Evolutionary conservation across 2,113 vertebrate species (phyloP).

Genomic region (Actenoides hombroni): DNA sequence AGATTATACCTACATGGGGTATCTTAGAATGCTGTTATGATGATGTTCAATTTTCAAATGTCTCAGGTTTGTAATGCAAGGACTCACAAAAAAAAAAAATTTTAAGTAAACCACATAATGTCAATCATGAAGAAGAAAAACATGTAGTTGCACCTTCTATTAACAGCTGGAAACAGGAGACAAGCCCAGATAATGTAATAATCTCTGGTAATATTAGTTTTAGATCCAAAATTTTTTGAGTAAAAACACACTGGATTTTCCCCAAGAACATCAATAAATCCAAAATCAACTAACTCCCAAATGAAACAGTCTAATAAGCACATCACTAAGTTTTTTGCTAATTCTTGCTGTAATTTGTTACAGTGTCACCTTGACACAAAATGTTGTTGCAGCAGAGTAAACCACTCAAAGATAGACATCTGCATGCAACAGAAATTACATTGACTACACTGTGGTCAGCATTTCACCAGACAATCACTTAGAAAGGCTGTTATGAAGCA

Average conservation of each 20-base stretch:
- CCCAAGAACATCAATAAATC: not conserved
- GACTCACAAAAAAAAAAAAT: not conserved
- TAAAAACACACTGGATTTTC: not conserved
- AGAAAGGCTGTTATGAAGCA: not conserved
- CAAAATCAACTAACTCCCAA: not conserved
- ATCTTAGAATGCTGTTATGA: not conserved
- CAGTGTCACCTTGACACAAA: slow-evolving; percentile 36
- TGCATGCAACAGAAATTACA: not conserved
- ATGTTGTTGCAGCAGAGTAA: not conserved
- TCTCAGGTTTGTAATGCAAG: not conserved
- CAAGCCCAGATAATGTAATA: not conserved
- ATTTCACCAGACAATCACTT: not conserved
- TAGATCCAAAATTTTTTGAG: not conserved
- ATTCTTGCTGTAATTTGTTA: not conserved
- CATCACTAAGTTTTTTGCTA: not conserved
- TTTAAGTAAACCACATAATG: not conserved
- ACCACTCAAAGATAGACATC: not conserved
- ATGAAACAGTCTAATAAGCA: not conserved
- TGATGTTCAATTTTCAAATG: not conserved
- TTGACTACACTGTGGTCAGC: fast-evolving
- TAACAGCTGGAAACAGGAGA: slow-evolving; percentile 11
- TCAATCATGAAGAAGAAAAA: not conserved
- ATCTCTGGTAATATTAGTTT: not conserved
- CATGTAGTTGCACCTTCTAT: not conserved
- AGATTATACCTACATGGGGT: not conserved